Evolutionary conservation across 1,140 invertebrate genomes (phyloP).

Genomic region (Archivesica marissinica): DNA sequence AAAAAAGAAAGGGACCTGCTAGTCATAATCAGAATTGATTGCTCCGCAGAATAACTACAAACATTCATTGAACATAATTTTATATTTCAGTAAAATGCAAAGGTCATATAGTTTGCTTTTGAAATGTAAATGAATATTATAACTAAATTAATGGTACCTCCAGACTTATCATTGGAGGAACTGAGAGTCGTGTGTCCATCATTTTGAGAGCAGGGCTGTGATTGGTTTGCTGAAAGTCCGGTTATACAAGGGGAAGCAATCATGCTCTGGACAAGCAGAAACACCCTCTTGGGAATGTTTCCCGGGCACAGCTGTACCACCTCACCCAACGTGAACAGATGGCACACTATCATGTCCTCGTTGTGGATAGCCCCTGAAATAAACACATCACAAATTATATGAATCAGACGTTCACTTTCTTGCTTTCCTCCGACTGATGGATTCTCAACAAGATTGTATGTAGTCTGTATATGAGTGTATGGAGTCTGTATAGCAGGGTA

Average conservation of each 20-base stretch:
- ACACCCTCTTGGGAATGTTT: slow-evolving; percentile 81
- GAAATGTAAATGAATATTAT: background rate
- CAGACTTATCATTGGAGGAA: background rate
- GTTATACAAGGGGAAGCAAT: slow-evolving; percentile 77
- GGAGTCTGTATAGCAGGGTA: too few species aligned
- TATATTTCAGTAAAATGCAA: background rate
- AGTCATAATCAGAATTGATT: too few species aligned
- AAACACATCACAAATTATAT: too few species aligned
- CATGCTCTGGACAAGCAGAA: slow-evolving; percentile 84
- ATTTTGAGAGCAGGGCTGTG: background rate
- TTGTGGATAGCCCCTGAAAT: slow-evolving; percentile 67
- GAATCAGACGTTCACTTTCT: too few species aligned
- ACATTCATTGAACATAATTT: too few species aligned
- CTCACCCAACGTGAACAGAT: slow-evolving; percentile 85
- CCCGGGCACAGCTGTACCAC: slow-evolving; percentile 83
- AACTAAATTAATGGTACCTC: background rate
- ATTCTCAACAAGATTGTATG: too few species aligned
- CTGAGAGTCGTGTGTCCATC: background rate
- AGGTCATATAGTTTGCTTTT: background rate
- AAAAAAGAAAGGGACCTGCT: too few species aligned
- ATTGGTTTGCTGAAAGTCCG: slow-evolving; percentile 33
- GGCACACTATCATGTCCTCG: slow-evolving; percentile 79
- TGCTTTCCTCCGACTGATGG: too few species aligned
- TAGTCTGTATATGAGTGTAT: too few species aligned
- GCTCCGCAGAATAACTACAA: too few species aligned